Evolutionary conservation across 2,113 vertebrate species (phyloP), one percentile per base, ranked within the genome.

Genomic region (Anguilla rostrata): DNA sequence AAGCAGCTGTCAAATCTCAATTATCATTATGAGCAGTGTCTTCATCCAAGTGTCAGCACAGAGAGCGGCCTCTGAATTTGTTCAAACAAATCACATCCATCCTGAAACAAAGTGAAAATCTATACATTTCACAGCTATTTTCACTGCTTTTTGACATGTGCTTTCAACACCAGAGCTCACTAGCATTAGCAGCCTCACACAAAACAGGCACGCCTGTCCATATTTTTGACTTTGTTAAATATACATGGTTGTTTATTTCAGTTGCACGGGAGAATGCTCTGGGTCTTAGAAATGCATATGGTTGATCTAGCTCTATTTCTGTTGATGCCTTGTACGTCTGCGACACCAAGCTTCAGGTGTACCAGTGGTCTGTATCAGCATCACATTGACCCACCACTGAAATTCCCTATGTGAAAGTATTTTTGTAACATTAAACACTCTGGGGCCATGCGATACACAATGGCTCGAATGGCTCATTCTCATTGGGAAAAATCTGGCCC

Each of bases 1-100:
- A 80, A 20, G 34, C 39, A 41, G n/a, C 81, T 82, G 6, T 56
- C 43, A 85, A 85, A 78, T 57, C 56, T 85, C 49, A 81, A 41
- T 60, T 34, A 85, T 46, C 53, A 80, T 40, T 53, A 46, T 79
- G 84, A 85, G 9, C 20, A 39, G 75, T 40, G 78, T 5, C 39
- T 41, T 20, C 39, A 80, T 20, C 39, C 39, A 40, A 80, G 39
- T 22, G 20, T 22, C 39, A 80, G 78, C 29, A 20, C 39, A 39
- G 43, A 56, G 29, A 46, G 29, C 43, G 78, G 78, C 71, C 49
- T 39, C 84, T 53, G 43, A 85, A 39, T 85, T 34, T 57, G 49
- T 39, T 81, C 78, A 16, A 40, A 39, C 75, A 80, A 12, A n/a
- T 80, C 34, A 7, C 41, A 49, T 84, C 40, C 40, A 43, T 66